Evolutionary conservation across 2,113 vertebrate genomes (phyloP).

Genomic region (Alectura lathami): DNA sequence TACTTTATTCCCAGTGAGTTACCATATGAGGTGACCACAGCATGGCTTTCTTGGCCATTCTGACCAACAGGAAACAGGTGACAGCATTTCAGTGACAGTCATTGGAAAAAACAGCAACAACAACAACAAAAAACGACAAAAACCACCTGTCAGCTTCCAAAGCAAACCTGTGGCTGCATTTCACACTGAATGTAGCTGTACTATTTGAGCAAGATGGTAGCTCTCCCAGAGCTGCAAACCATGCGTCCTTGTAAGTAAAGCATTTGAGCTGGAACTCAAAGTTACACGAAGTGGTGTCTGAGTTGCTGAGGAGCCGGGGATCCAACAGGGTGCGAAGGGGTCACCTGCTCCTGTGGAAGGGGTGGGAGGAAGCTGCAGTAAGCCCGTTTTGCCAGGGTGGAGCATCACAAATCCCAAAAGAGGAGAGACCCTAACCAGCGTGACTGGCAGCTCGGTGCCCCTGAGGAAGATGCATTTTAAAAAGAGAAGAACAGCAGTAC

Average conservation of each 20-base stretch:
- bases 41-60: background rate
- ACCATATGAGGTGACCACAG: too few relatives aligned
- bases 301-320: background rate
- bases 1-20: background rate
- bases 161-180: background rate
- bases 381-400: background rate
- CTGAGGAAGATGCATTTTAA: background rate
- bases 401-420: background rate
- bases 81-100: background rate
- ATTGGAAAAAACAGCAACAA: background rate
- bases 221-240: background rate
- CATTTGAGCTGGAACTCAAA: background rate
- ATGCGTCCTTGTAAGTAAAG: background rate
- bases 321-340: background rate
- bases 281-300: background rate
- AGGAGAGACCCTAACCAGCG: background rate
- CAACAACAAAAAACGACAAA: background rate
- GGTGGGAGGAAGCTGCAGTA: background rate
- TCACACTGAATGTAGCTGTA: background rate
- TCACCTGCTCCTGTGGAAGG: background rate
- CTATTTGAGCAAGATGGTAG: rapidly evolving
- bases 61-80: background rate
- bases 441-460: background rate
- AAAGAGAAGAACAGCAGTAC: background rate
- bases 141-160: background rate